Percentiles rank a stretch among this genome's conserved stretches.
These are phyloP conservation scores for Aphelocoma coerulescens DNA, from an alignment of 2,113 vertebrate species.

Conservation along the genomic window DNA sequence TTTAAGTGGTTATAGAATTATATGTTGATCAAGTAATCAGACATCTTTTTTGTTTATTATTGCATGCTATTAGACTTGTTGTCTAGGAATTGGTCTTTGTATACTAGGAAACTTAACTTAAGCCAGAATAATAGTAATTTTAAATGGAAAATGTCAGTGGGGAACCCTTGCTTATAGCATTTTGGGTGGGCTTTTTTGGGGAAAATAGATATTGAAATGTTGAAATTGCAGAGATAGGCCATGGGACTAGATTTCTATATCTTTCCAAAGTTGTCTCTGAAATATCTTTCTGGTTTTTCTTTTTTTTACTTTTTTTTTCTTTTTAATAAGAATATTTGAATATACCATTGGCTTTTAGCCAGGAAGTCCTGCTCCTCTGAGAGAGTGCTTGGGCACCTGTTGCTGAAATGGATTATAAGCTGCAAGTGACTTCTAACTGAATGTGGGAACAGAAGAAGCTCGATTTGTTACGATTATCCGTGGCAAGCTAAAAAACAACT, in stretches of 20 bases:
- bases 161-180: not conserved
- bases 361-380: not conserved
- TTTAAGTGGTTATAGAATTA: not conserved
- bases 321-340: not conserved
- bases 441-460: not conserved
- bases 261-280: not conserved
- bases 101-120: not conserved
- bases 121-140: not conserved
- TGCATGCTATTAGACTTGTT: not conserved
- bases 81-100: not conserved
- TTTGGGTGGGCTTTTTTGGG: fast-evolving
- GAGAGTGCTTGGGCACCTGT: not conserved
- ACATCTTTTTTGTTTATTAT: not conserved
- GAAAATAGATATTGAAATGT: not conserved
- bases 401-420: not conserved
- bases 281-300: fast-evolving
- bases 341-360: not conserved
- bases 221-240: not conserved
- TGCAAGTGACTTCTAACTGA: not conserved
- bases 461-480: not conserved
- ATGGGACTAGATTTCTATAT: not conserved
- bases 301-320: not conserved
- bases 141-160: not conserved
- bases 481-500: not conserved
- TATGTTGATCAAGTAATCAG: not conserved